These are phyloP conservation scores for Gobio gobio DNA, from an alignment of 2,113 vertebrate genomes.

Conservation along the genomic window DNA sequence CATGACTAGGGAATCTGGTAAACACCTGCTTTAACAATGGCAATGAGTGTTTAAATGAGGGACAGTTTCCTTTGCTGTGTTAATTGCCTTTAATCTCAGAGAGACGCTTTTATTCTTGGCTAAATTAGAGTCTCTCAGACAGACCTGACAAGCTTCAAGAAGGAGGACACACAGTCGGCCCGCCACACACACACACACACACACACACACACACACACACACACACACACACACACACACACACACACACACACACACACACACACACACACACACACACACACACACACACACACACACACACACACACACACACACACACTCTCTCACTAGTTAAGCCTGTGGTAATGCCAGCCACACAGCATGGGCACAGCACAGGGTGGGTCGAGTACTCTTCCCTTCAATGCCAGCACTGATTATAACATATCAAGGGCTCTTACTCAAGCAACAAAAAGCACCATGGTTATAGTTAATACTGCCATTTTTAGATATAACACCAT, in stretches of 20 bases:
- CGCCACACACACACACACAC: neutral
- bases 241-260: neutral
- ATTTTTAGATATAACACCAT: neutral
- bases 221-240: too few species aligned
- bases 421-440: constrained; percentile 6
- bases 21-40: constrained; percentile 31
- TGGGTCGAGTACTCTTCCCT: neutral
- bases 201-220: too few species aligned
- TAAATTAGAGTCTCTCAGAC: constrained; percentile 35
- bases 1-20: neutral
- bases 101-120: constrained; percentile 20
- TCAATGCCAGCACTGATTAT: constrained; percentile 13
- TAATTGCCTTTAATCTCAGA: constrained; percentile 40
- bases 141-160: constrained; percentile 19
- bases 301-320: neutral
- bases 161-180: neutral
- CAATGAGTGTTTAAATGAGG: neutral
- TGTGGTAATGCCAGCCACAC: constrained; percentile 19
- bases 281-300: constrained; percentile 7
- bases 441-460: neutral
- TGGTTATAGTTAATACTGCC: neutral
- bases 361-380: constrained; percentile 25
- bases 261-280: neutral
- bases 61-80: constrained; percentile 11
- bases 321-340: neutral